These are phyloP conservation scores for Lonchura striata DNA, from an alignment of 2,113 vertebrate genomes.

Conservation along the genomic window DNA sequence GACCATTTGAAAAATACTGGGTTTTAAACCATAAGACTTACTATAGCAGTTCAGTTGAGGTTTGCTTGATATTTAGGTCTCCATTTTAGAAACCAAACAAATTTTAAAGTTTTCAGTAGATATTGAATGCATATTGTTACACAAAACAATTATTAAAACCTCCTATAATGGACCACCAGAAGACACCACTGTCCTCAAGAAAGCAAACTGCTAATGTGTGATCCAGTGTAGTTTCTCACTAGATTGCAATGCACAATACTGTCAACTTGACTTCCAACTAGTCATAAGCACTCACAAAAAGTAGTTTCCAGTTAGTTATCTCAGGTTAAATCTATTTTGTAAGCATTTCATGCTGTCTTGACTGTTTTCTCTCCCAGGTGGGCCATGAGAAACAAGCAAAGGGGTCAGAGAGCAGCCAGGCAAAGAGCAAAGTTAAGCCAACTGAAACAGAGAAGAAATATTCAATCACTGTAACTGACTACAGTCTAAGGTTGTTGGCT, in stretches of 20 bases:
- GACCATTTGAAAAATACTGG: neutral
- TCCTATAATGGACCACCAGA: neutral
- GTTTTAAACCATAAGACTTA: neutral
- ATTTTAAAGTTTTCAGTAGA: neutral
- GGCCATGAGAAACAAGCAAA: neutral
- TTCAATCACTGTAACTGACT: neutral
- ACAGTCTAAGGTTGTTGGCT: neutral
- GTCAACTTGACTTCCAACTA: neutral
- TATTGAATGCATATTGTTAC: neutral
- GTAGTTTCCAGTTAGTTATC: neutral
- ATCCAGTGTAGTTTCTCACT: neutral
- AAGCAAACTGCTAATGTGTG: neutral
- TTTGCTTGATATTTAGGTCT: neutral
- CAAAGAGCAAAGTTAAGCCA: neutral
- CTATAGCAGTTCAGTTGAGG: neutral
- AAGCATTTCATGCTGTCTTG: neutral
- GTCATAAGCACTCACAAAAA: neutral
- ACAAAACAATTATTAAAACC: neutral
- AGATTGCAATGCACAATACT: neutral
- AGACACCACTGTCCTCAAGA: neutral
- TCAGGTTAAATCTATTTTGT: neutral
- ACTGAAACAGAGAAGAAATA: neutral
- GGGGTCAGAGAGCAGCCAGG: neutral
- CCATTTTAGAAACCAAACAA: neutral
- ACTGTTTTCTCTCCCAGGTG: neutral